Conservation (phyloP, 2,113 vertebrate genomes). For the Psittacula cyanocephala region DNA sequence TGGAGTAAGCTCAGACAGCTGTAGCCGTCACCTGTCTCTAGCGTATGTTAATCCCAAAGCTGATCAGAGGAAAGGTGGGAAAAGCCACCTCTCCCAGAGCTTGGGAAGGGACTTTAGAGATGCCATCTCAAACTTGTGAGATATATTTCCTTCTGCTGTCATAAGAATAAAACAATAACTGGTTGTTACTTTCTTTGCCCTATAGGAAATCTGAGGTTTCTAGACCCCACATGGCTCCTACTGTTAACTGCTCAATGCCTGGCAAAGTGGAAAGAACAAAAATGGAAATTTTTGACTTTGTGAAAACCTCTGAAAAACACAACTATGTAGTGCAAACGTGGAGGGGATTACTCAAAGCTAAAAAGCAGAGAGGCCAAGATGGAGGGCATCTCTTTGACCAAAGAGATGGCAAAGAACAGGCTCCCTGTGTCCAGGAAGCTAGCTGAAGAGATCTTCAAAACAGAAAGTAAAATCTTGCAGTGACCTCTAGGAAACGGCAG, state of each 20-base stretch:
- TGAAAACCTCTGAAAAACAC: not conserved
- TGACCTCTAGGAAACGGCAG: not conserved
- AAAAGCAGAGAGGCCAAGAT: not conserved
- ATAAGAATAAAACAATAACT: not conserved
- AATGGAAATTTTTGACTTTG: not conserved
- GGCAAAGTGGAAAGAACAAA: not conserved
- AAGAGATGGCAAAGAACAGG: not conserved
- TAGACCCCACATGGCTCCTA: not conserved
- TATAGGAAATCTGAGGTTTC: constrained; percentile 5
- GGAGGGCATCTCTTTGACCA: not conserved
- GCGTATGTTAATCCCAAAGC: not conserved
- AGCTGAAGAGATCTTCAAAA: not conserved
- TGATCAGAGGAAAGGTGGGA: not conserved
- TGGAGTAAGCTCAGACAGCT: not conserved
- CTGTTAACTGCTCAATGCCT: not conserved
- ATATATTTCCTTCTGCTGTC: not conserved
- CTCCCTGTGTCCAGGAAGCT: not conserved
- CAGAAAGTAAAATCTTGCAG: not conserved
- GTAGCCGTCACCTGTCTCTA: not conserved
- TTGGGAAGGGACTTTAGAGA: not conserved
- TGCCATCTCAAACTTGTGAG: not conserved
- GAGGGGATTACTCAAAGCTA: not conserved
- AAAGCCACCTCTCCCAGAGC: not conserved
- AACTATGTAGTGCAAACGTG: accelerated
- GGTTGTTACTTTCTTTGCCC: not conserved